These are phyloP conservation scores for Aphaenogaster ashmeadi DNA, from an alignment of 1,140 invertebrate species.

Conservation along the genomic window DNA sequence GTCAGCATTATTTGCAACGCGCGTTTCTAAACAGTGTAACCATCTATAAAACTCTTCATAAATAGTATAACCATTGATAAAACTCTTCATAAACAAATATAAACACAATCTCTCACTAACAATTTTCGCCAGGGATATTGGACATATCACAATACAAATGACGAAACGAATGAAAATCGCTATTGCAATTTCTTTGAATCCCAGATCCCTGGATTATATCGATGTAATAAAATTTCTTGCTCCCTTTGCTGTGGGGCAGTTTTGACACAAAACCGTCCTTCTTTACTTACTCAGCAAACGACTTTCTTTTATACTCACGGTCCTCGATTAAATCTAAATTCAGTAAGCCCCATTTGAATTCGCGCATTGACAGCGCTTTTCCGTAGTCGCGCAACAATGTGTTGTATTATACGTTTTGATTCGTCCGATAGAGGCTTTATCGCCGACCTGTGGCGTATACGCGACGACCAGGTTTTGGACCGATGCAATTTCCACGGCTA, in stretches of 20 bases:
- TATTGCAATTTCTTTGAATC: neutral
- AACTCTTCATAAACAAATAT: no score
- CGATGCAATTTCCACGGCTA: slow-evolving; percentile 68
- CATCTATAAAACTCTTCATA: no score
- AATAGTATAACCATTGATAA: no score
- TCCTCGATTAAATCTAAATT: slow-evolving; percentile 38
- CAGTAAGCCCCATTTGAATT: slow-evolving; percentile 50
- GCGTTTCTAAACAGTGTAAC: no score
- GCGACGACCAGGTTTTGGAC: slow-evolving; percentile 47
- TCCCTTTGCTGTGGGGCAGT: neutral
- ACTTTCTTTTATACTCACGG: slow-evolving; percentile 50
- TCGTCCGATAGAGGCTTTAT: slow-evolving; percentile 58
- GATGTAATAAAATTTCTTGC: slow-evolving; percentile 29
- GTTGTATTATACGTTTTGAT: slow-evolving; percentile 28
- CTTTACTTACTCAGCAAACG: slow-evolving; percentile 31
- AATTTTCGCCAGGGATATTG: no score
- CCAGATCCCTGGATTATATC: neutral
- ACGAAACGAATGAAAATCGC: neutral
- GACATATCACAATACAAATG: neutral
- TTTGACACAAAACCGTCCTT: neutral
- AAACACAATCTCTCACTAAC: no score
- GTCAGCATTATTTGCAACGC: no score
- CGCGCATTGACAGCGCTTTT: slow-evolving; percentile 35
- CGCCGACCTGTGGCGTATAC: slow-evolving; percentile 55
- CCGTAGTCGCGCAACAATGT: slow-evolving; percentile 12